Evolutionary conservation across 2,888 invertebrate genomes (phyloP), one percentile per base, ranked within the genome.

Genomic region (Tachina lurida): DNA sequence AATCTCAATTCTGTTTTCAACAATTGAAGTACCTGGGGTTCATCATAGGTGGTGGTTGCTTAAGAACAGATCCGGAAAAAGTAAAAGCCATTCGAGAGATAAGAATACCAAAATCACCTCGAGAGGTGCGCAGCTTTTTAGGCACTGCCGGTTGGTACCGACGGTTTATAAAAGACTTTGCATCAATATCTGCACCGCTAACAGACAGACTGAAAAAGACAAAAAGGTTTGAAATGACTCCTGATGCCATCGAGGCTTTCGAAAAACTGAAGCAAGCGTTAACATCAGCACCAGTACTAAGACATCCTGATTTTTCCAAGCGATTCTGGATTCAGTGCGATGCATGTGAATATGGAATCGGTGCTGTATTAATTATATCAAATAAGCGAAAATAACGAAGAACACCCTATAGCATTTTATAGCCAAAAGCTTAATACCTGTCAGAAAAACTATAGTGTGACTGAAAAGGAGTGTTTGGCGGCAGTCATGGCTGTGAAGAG

Each of bases 391-490:
- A 22, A 22, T 22, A 22, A 22, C 22, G 22, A 22, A 22, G 22
- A 22, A 3, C 22, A 22, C 22, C 22, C 22, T 22, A 22, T 22
- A 22, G 22, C 22, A 3, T 22, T 22, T 22, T 22, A 22, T 3
- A 22, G 22, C 22, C 22, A 22, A 22, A 22, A 22, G 22, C n/a
- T n/a, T n/a, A n/a, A n/a, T n/a, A n/a, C n/a, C 22, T 22, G 56
- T n/a, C 56, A 56, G 9, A 56, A 56, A 22, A 56, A 56, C 22
- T 56, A 56, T 56, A 12, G 17, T 3, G 62, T 63, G 12, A 63
- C 62, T 3, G 56, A 56, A n/a, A 56, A 56, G 10, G 56, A 56
- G 22, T 56, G 56, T 10, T 13, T 56, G 10, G 62, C 62, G 3
- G 43, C 62, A 1, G 19, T 45, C 10, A 12, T 63, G 4, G 43